Evolutionary conservation across 2,797 vertebrate genomes (phyloP).

Genomic region (Microctenopoma lineatum): DNA sequence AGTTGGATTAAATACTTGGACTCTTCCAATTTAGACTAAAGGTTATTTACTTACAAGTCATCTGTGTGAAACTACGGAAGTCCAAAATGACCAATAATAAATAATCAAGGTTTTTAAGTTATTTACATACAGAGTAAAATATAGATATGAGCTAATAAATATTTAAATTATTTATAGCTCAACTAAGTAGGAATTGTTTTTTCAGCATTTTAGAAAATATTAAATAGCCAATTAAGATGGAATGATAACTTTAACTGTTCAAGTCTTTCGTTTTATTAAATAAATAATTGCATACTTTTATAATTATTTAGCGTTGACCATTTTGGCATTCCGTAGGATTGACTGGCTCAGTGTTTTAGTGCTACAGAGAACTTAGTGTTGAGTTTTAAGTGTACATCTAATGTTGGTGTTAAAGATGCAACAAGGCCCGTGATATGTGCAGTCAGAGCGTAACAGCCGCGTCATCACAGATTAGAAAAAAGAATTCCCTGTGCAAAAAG

Average conservation of each 20-base stretch:
- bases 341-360: background rate
- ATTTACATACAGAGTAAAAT: background rate
- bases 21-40: constrained; percentile 30
- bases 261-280: background rate
- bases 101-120: background rate
- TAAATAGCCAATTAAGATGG: too few species aligned
- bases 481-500: too few species aligned
- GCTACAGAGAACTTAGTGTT: constrained; percentile 7
- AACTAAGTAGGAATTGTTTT: too few species aligned
- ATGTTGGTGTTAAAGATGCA: background rate
- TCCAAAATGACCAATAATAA: constrained; percentile 32
- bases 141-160: constrained; percentile 6
- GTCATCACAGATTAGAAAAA: background rate
- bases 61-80: constrained; percentile 4
- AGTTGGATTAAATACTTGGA: constrained; percentile 3
- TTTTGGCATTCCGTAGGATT: background rate
- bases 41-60: constrained; percentile 16
- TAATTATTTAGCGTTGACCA: background rate
- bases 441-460: background rate
- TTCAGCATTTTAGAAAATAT: too few species aligned
- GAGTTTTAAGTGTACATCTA: constrained; percentile 4
- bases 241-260: background rate
- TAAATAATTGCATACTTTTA: background rate
- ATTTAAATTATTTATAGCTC: background rate
- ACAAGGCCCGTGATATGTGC: background rate